Conservation (phyloP, 2,888 invertebrate genomes). For the Scaptodrosophila latifasciaeformis region DNA sequence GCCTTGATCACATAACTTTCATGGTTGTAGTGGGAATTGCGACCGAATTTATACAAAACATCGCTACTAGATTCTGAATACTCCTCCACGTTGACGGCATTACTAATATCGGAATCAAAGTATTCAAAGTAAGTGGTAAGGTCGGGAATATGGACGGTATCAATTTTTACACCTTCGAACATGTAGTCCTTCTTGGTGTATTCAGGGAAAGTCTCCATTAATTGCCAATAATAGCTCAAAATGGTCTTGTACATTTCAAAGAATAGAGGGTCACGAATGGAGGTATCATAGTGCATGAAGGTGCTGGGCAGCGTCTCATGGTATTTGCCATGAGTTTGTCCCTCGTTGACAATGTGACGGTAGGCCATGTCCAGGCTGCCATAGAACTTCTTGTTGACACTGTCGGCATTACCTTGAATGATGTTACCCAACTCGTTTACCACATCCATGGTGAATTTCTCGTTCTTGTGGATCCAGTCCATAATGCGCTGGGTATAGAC, state of each 20-base stretch:
- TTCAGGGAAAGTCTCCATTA: slow-evolving; percentile 78
- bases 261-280: slow-evolving; percentile 84
- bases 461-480: slow-evolving; percentile 74
- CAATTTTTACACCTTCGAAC: slow-evolving; percentile 81
- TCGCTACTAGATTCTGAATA: slow-evolving; percentile 69
- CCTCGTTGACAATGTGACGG: slow-evolving; percentile 77
- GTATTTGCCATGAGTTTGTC: slow-evolving; percentile 61
- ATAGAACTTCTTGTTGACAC: slow-evolving; percentile 77
- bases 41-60: slow-evolving; percentile 61
- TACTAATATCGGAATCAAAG: slow-evolving; percentile 79
- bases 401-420: slow-evolving; percentile 77
- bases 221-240: slow-evolving; percentile 77
- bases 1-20: slow-evolving; percentile 77
- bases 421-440: slow-evolving; percentile 77
- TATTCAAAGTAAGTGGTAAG: slow-evolving; percentile 83
- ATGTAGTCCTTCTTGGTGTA: slow-evolving; percentile 80
- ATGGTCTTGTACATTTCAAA: slow-evolving; percentile 82
- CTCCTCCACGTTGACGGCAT: slow-evolving; percentile 73
- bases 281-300: slow-evolving; percentile 80
- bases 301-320: slow-evolving; percentile 71
- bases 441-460: slow-evolving; percentile 63
- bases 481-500: slow-evolving; percentile 79
- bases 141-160: slow-evolving; percentile 79
- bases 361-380: slow-evolving; percentile 76
- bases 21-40: slow-evolving; percentile 64